A percentile compares a stretch with the other conserved stretches of the same genome.
These are phyloP conservation scores for Drosophila greeni DNA, from an alignment of 2,888 invertebrate genomes.

Conservation along the genomic window DNA sequence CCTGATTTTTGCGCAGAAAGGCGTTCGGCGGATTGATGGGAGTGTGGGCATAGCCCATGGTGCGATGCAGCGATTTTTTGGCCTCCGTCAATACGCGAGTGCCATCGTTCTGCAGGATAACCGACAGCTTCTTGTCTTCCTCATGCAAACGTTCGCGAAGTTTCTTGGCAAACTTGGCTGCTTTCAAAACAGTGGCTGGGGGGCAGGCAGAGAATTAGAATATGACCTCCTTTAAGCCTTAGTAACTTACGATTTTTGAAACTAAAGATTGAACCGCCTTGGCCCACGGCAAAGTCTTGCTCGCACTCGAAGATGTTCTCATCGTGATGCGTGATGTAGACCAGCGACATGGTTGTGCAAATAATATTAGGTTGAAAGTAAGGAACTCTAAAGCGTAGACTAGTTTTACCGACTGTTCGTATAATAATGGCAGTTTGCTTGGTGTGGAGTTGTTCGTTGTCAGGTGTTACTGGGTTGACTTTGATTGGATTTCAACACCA, in stretches of 20 bases:
- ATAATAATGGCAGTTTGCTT: slow-evolving; percentile 1
- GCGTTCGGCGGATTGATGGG: slow-evolving; percentile 82
- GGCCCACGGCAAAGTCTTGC: slow-evolving; percentile 23
- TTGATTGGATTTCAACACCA: slow-evolving; percentile 15
- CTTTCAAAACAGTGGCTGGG: slow-evolving; percentile 27
- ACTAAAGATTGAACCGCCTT: neutral
- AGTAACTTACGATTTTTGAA: slow-evolving; percentile 74
- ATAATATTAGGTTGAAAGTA: slow-evolving; percentile 30
- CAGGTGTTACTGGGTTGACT: slow-evolving; percentile 18
- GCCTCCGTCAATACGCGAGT: slow-evolving; percentile 79
- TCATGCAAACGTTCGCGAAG: slow-evolving; percentile 48
- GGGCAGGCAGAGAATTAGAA: neutral
- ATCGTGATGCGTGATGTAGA: slow-evolving; percentile 83
- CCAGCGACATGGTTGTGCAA: slow-evolving; percentile 81
- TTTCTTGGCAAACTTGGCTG: slow-evolving; percentile 20
- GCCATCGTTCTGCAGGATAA: slow-evolving; percentile 71
- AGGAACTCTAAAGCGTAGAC: slow-evolving; percentile 18
- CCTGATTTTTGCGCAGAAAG: slow-evolving; percentile 83
- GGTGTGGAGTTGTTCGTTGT: slow-evolving; percentile 18
- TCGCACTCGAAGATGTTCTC: slow-evolving; percentile 83
- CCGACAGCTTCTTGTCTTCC: slow-evolving; percentile 75
- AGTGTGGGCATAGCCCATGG: slow-evolving; percentile 85
- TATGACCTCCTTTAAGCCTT: neutral
- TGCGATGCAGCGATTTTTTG: slow-evolving; percentile 80
- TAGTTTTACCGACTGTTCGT: slow-evolving; percentile 18